Conservation (phyloP, 2,797 vertebrate genomes). For the Myripristis jacobus region DNA sequence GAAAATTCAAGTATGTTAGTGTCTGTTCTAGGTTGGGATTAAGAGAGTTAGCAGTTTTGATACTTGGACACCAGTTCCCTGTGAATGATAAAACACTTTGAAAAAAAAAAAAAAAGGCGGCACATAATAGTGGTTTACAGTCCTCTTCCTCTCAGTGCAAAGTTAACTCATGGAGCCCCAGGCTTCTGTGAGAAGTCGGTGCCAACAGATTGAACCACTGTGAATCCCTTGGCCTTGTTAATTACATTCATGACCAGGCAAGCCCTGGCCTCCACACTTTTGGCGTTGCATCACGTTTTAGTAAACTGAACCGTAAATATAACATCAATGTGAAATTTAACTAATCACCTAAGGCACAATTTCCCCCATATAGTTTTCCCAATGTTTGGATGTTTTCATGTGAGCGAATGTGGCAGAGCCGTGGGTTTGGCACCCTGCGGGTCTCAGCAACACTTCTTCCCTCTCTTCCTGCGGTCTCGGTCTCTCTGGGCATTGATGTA, state of each 20-base stretch:
- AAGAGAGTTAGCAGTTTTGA: conserved; percentile 36
- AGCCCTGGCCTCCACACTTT: background rate
- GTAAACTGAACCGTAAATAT: conserved; percentile 2
- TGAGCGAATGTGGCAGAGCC: background rate
- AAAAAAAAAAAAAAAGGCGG: conserved; percentile 30
- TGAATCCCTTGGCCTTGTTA: conserved; percentile 4
- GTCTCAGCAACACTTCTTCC: conserved; percentile 85
- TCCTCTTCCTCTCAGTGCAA: conserved; percentile 51
- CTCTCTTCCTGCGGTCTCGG: conserved; percentile 82
- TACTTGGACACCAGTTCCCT: conserved; percentile 48
- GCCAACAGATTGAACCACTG: conserved; percentile 1
- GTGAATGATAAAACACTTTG: conserved; percentile 62
- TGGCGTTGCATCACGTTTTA: background rate
- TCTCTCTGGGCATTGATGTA: conserved; percentile 85
- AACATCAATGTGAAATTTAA: conserved; percentile 27
- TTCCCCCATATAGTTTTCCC: background rate
- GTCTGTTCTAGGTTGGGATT: conserved; percentile 43
- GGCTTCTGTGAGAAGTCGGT: conserved; percentile 39
- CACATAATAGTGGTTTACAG: conserved; percentile 65
- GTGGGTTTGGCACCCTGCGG: background rate
- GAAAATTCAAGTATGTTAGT: conserved; percentile 53
- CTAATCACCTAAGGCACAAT: conserved; percentile 32
- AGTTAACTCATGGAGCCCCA: conserved; percentile 38
- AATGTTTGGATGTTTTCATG: no score
- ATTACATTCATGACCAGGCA: background rate